Conservation (phyloP, 2,797 vertebrate species). For the Huso huso region DNA sequence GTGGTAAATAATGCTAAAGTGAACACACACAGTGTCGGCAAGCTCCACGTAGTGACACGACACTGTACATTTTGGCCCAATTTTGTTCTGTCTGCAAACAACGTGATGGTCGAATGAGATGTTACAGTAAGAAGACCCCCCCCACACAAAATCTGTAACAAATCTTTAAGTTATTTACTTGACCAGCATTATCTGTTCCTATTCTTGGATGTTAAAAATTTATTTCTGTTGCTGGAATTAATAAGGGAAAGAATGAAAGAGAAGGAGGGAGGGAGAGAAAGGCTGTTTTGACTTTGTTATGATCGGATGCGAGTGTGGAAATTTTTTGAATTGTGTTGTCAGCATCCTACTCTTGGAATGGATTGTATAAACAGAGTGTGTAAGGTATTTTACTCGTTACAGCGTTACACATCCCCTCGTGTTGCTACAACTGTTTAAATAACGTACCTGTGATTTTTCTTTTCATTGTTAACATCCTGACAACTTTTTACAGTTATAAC, state of each 20-base stretch:
- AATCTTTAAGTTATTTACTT: neutral
- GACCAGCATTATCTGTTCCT: slow-evolving; percentile 23
- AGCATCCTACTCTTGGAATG: slow-evolving; percentile 28
- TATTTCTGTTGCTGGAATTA: slow-evolving; percentile 20
- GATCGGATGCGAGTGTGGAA: slow-evolving; percentile 36
- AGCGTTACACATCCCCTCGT: no score
- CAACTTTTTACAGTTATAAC: no score
- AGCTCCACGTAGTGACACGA: neutral
- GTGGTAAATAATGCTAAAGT: slow-evolving; percentile 1
- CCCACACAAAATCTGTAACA: neutral
- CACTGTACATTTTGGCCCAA: neutral
- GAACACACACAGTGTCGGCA: neutral
- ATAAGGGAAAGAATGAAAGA: slow-evolving; percentile 17
- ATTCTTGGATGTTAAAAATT: slow-evolving; percentile 28
- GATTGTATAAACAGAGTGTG: slow-evolving; percentile 31
- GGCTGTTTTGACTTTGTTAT: slow-evolving; percentile 38
- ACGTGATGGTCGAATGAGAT: neutral
- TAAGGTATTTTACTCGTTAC: no score
- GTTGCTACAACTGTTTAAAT: no score
- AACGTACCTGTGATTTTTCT: no score
- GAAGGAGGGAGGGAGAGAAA: slow-evolving; percentile 22
- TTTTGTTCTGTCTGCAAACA: neutral
- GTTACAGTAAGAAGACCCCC: neutral
- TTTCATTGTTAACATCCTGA: no score
- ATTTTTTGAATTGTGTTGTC: slow-evolving; percentile 36